Percentiles rank a stretch among this genome's conserved stretches.
phyloP scores from a whole-genome alignment of 30 jellyfish, hydroid and myxozoan genomes.

The Sanderia malayensis region DNA sequence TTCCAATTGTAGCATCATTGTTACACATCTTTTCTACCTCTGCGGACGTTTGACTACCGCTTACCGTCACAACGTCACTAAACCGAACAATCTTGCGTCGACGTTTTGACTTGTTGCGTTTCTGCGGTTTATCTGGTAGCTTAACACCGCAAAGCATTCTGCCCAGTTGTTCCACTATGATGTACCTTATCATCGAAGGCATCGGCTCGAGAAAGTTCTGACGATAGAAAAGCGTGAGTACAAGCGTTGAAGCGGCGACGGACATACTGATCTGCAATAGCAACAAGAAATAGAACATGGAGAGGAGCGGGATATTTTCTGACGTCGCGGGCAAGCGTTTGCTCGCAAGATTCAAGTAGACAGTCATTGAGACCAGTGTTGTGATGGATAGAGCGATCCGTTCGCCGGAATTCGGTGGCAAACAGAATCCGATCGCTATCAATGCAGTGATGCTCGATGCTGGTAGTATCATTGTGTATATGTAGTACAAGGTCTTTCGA shows the following conservation, averaged over 20 bases:
- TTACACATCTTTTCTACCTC: conserved; percentile 7
- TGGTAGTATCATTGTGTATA: conserved; percentile 69
- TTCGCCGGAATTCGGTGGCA: conserved; percentile 79
- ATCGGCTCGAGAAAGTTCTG: conserved; percentile 54
- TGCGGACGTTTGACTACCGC: conserved; percentile 48
- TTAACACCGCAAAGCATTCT: conserved; percentile 47
- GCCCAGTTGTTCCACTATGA: conserved; percentile 50
- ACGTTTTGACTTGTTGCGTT: conserved; percentile 8
- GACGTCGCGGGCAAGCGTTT: conserved; percentile 72
- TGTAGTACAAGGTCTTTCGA: conserved; percentile 64
- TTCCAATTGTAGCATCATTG: conserved; percentile 1
- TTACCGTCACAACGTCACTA: conserved; percentile 54
- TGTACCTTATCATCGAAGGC: conserved; percentile 66
- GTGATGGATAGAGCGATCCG: conserved; percentile 66
- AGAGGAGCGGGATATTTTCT: conserved; percentile 67
- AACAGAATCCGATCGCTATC: conserved; percentile 53
- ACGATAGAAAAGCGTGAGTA: conserved; percentile 49
- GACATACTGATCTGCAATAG: conserved; percentile 61
- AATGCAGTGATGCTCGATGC: conserved; percentile 59
- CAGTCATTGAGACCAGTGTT: conserved; percentile 71
- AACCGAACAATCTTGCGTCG: conserved; percentile 64
- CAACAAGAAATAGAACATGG: conserved; percentile 57
- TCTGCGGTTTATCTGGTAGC: neutral
- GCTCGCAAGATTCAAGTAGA: conserved; percentile 64
- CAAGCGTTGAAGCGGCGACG: conserved; percentile 66